Base-by-base conservation (phyloP, 2,113 vertebrate species). In the Nothoprocta pentlandii region DNA sequence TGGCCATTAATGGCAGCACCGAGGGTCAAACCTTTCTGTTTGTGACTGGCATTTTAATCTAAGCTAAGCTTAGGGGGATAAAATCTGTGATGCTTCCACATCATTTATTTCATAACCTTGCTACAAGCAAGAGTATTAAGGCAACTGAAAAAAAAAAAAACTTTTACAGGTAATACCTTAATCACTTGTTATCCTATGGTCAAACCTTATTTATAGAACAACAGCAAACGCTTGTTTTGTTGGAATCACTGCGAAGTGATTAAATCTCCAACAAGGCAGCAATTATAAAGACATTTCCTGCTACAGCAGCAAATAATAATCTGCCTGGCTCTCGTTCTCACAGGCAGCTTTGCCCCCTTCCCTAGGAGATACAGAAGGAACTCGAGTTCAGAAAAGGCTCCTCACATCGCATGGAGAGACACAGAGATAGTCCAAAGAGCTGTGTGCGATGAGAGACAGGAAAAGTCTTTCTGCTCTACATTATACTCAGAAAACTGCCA, bases 41-140 rank as follows among this genome's bases (percentile, higher is more conserved):
- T 92, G 85, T 71, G 54, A 93, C 32, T 14, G 84, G 39, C 78
- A 92, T 66, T 91, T 89, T 59, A 79, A 96, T 69, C 19, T 74
- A 92, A 92, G 32, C 11, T 61, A 86, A 91, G 88, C 11, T 70
- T 15, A 85, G 70, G 19, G 5, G 6, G 16, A 61, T 63, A 41
- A 88, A 58, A 78, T 16, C 15, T 88, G 25, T 22, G 76, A 76
- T 69, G 28, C 7, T 84, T 88, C 56, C 61, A 68, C 10, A 51
- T 39, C 3, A 67, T 28, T 47, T 9, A 62, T 70, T 91, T 89
- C 23, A 53, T 30, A 92, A 62, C 44, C 73, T 85, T 58, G 12
- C 16, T 47, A 71, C 77, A 90, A 87, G 12, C 11, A 64, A 47
- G 28, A 75, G 5, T n/a, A 77, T 42, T 68, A 80, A 64, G 16